These are phyloP conservation scores for Poecilus cupreus DNA, from an alignment of 2,888 invertebrate genomes.

Conservation along the genomic window DNA sequence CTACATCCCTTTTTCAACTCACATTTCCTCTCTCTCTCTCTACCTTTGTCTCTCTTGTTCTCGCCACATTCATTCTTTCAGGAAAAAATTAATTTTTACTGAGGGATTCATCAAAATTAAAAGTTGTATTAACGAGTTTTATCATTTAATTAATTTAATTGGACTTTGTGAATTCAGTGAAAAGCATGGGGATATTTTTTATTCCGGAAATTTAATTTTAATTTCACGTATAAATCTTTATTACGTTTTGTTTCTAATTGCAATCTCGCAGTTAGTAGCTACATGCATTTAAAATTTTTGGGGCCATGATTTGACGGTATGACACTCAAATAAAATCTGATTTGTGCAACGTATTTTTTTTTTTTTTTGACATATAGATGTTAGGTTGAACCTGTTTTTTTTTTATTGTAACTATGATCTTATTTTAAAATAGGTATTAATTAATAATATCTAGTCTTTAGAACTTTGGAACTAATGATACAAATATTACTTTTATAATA, in stretches of 20 bases:
- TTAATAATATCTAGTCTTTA: no score
- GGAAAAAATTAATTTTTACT: not conserved
- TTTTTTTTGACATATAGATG: no score
- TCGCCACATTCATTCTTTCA: not conserved
- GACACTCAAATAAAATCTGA: no score
- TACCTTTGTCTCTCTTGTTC: not conserved
- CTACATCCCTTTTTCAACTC: not conserved
- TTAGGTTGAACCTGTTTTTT: no score
- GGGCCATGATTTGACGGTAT: no score
- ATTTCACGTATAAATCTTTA: not conserved
- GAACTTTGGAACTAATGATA: no score
- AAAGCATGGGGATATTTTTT: not conserved
- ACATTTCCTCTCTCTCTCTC: not conserved
- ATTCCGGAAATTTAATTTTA: not conserved
- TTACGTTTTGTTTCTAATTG: not conserved
- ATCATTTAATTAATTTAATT: not conserved
- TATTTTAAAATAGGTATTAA: no score
- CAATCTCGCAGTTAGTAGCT: no score
- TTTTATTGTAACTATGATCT: no score
- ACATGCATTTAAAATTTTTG: no score
- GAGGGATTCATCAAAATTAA: slow-evolving; percentile 1
- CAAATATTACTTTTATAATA: no score
- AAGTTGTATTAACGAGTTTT: not conserved
- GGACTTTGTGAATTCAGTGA: not conserved
- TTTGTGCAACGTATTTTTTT: no score